phyloP scores from a whole-genome alignment of 2,113 vertebrate genomes.

The Boleophthalmus pectinirostris region DNA sequence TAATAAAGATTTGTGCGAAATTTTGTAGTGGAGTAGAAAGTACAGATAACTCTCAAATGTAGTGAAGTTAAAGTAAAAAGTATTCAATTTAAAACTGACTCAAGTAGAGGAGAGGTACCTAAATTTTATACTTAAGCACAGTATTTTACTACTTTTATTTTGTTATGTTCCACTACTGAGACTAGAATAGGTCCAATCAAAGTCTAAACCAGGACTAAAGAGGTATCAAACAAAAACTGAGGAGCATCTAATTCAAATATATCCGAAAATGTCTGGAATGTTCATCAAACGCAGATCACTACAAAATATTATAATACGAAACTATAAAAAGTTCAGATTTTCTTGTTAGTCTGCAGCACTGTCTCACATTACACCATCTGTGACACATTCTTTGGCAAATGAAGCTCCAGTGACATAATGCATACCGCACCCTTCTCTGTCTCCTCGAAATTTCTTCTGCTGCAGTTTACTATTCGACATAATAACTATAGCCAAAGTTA shows the following conservation, averaged over 20 bases:
- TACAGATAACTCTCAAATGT: too few relatives aligned
- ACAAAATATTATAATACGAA: not conserved
- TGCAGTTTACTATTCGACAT: not conserved
- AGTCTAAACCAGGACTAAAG: too few relatives aligned
- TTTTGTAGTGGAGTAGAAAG: too few relatives aligned
- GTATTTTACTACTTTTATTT: too few relatives aligned
- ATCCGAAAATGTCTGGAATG: not conserved
- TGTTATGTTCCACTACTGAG: too few relatives aligned
- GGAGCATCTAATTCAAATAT: too few relatives aligned
- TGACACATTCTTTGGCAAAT: conserved; percentile 32
- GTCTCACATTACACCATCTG: conserved; percentile 16
- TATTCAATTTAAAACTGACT: too few relatives aligned
- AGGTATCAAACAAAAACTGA: not conserved
- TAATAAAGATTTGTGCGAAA: too few relatives aligned
- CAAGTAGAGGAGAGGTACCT: too few relatives aligned
- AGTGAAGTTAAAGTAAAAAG: too few relatives aligned
- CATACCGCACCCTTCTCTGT: conserved; percentile 22
- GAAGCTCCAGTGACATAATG: conserved; percentile 9
- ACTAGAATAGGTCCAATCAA: too few relatives aligned
- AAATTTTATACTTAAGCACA: too few relatives aligned
- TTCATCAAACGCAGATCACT: not conserved
- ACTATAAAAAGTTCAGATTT: not conserved
- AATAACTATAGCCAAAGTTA: not conserved
- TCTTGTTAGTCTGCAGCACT: not conserved
- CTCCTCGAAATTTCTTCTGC: not conserved